A percentile compares a stretch with the other conserved stretches of the same genome.
These are phyloP conservation scores for Entomyzon cyanotis DNA, from an alignment of 2,113 vertebrate species.

Conservation along the genomic window DNA sequence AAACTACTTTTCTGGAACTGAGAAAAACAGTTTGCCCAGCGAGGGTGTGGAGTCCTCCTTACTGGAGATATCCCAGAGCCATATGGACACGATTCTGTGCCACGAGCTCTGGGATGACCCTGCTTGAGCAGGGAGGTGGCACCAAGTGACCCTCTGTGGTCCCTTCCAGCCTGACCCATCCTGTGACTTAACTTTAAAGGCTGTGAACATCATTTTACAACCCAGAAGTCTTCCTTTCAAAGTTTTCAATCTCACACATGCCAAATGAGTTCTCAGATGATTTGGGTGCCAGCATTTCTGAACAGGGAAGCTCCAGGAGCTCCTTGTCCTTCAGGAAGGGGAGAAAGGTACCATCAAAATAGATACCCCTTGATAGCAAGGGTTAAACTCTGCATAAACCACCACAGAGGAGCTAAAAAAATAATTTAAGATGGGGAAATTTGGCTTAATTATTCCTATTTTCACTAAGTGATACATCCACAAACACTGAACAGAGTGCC, in stretches of 20 bases:
- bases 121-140: background rate
- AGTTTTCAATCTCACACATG: background rate
- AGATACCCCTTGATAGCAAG: background rate
- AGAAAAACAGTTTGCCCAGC: background rate
- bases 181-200: background rate
- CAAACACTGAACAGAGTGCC: accelerated
- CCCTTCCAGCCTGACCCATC: background rate
- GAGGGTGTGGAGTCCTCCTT: background rate
- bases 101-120: accelerated
- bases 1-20: background rate
- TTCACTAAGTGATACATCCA: background rate
- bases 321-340: background rate
- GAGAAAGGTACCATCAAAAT: background rate
- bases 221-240: background rate
- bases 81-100: background rate
- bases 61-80: background rate
- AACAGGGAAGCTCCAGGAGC: background rate
- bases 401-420: background rate
- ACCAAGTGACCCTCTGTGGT: background rate
- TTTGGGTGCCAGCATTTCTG: background rate
- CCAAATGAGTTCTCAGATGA: background rate
- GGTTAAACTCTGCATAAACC: background rate
- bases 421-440: background rate
- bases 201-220: background rate
- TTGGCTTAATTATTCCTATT: background rate